Evolutionary conservation across 2,113 vertebrate genomes (phyloP).

Genomic region (Varanus salvator): DNA sequence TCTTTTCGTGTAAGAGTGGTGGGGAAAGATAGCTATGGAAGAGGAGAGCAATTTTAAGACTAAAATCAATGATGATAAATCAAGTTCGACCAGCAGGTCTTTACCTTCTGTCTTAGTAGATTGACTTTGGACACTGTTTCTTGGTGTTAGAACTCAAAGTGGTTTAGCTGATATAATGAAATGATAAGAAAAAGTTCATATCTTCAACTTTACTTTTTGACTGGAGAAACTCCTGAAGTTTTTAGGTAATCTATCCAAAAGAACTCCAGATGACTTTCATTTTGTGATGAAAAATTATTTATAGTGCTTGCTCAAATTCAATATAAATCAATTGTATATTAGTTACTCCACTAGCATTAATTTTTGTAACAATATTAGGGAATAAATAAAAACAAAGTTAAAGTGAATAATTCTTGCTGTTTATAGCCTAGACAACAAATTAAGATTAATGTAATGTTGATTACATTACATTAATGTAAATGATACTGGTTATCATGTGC

Average conservation of each 20-base stretch:
- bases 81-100: not conserved
- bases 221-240: not conserved
- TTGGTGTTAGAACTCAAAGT: no score
- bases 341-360: not conserved
- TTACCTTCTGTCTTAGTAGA: rapidly evolving
- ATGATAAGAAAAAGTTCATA: not conserved
- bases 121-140: not conserved
- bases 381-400: not conserved
- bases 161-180: not conserved
- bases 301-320: not conserved
- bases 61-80: not conserved
- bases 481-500: not conserved
- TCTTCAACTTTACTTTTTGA: not conserved
- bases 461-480: not conserved
- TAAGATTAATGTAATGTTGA: not conserved
- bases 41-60: not conserved
- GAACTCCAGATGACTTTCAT: not conserved
- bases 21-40: not conserved
- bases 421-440: not conserved
- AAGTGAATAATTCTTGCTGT: not conserved
- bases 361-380: not conserved
- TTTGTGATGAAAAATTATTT: not conserved
- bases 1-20: not conserved
- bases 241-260: not conserved
- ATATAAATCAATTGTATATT: not conserved